Conservation (phyloP, 2,113 vertebrate species). For the Macrotis lagotis region DNA sequence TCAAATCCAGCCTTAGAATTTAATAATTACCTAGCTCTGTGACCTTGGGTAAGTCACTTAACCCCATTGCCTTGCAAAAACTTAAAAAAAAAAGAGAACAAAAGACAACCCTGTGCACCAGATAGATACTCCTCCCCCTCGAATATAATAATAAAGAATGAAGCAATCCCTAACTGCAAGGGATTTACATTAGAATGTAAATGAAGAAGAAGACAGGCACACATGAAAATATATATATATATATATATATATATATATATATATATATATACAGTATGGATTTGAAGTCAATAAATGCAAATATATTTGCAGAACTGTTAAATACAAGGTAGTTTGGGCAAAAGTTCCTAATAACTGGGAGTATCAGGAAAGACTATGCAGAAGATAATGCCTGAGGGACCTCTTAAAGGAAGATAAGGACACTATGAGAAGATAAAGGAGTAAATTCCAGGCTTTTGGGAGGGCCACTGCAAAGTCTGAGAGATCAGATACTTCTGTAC, state of each 20-base stretch:
- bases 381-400: neutral
- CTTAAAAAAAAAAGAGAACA: too few species aligned
- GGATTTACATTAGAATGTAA: neutral
- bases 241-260: too few species aligned
- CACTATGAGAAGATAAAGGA: neutral
- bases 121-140: neutral
- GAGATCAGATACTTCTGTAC: neutral
- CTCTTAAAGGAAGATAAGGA: neutral
- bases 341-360: neutral
- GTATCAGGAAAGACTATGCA: neutral
- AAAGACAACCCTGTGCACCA: too few species aligned
- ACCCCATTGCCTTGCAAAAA: too few species aligned
- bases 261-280: neutral
- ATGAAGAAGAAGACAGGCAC: neutral
- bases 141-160: neutral
- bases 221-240: too few species aligned
- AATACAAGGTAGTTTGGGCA: neutral
- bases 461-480: neutral
- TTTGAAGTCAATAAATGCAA: neutral
- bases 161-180: neutral
- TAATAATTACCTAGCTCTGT: too few species aligned
- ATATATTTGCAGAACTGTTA: neutral
- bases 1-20: too few species aligned
- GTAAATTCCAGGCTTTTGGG: neutral
- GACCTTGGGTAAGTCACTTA: too few species aligned